phyloP scores from a whole-genome alignment of 2,888 invertebrate species.

The Cecidostiba fungosa region DNA sequence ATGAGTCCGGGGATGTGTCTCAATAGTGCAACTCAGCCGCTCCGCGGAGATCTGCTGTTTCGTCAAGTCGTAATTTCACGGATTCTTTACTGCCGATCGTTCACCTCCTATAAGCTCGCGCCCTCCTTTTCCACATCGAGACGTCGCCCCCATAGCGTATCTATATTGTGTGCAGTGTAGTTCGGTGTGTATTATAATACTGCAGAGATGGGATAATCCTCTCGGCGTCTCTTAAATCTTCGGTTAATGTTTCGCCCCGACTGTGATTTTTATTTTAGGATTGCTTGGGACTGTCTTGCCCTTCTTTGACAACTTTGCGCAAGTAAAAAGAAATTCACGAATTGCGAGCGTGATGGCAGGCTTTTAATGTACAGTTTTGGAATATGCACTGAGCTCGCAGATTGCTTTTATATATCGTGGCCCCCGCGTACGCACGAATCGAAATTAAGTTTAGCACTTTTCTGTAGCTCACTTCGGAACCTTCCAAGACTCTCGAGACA shows the following conservation, averaged over 20 bases:
- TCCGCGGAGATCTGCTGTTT: slow-evolving; percentile 31
- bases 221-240: neutral
- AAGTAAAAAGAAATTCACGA: too few species aligned
- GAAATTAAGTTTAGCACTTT: too few species aligned
- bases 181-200: neutral
- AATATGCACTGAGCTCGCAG: too few species aligned
- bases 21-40: slow-evolving; percentile 43
- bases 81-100: slow-evolving; percentile 58
- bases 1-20: slow-evolving; percentile 49
- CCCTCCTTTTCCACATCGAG: slow-evolving; percentile 47
- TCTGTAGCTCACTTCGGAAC: too few species aligned
- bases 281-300: slow-evolving; percentile 14
- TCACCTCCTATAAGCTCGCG: slow-evolving; percentile 44
- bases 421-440: too few species aligned
- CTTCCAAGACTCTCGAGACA: neutral
- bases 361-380: too few species aligned
- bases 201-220: neutral
- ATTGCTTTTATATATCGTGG: too few species aligned
- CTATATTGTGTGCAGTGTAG: neutral
- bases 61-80: slow-evolving; percentile 62
- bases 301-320: slow-evolving; percentile 34
- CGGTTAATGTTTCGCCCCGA: neutral
- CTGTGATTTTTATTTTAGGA: neutral
- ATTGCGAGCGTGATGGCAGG: too few species aligned
- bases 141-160: neutral